phyloP scores from a whole-genome alignment of 2,113 vertebrate species.

The Phylloscopus trochilus region DNA sequence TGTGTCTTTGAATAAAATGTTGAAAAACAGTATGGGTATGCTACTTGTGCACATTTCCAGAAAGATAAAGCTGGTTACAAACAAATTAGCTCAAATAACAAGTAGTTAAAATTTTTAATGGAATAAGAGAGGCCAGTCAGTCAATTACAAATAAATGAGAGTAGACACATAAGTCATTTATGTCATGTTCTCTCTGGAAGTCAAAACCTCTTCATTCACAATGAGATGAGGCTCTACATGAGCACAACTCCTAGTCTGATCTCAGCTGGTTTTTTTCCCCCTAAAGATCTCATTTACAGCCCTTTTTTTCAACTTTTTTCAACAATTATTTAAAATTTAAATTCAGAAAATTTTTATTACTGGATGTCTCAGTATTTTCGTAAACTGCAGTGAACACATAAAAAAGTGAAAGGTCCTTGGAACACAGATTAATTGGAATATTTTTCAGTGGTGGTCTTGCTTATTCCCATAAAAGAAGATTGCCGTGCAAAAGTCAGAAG shows the following conservation, averaged over 20 bases:
- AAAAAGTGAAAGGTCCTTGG: neutral
- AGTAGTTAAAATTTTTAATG: neutral
- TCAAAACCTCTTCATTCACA: neutral
- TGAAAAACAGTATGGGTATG: neutral
- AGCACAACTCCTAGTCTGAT: neutral
- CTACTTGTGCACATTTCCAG: neutral
- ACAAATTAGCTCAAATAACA: neutral
- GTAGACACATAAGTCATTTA: neutral
- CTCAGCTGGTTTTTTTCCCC: neutral
- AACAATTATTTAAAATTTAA: neutral
- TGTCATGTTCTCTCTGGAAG: neutral
- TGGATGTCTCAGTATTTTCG: neutral
- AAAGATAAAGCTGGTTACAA: neutral
- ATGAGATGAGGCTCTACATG: neutral
- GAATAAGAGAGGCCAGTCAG: neutral
- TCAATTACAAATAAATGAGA: neutral
- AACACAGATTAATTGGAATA: neutral
- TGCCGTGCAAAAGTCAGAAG: neutral
- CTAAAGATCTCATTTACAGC: neutral
- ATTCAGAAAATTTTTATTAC: neutral
- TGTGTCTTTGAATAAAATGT: neutral
- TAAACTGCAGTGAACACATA: neutral
- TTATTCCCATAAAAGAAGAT: neutral
- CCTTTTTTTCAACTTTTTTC: neutral
- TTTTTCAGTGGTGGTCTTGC: neutral